A percentile compares a stretch with the other conserved stretches of the same genome.
These are phyloP conservation scores for Metallyticus violacea DNA, from an alignment of 2,888 invertebrate genomes.

Conservation along the genomic window DNA sequence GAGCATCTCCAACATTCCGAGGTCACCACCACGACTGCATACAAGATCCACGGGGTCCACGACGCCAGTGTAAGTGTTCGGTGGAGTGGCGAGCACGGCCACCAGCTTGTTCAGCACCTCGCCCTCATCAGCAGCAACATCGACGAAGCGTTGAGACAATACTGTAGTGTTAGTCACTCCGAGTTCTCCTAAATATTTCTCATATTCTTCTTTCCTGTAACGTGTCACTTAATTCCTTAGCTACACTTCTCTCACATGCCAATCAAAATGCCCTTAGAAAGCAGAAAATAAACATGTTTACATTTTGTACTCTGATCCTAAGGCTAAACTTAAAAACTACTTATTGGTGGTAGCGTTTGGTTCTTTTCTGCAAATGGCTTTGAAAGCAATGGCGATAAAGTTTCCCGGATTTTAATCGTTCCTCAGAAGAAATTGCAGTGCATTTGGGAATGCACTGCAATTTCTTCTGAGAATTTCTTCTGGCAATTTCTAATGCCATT, in stretches of 20 bases:
- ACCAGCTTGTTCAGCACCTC: conserved; percentile 42
- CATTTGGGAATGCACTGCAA: too few relatives aligned
- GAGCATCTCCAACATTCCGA: conserved; percentile 67
- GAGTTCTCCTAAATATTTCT: conserved; percentile 63
- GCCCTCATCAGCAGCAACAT: conserved; percentile 28
- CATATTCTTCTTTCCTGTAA: conserved; percentile 61
- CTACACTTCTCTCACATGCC: neutral
- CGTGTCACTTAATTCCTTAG: neutral
- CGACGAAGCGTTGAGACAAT: conserved; percentile 37
- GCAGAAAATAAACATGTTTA: too few relatives aligned
- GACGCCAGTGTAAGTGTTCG: conserved; percentile 78
- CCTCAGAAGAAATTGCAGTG: too few relatives aligned
- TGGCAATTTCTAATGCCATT: too few relatives aligned
- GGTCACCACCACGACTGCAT: conserved; percentile 69
- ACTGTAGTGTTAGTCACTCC: conserved; percentile 54
- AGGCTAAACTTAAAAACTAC: too few relatives aligned
- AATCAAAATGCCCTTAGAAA: neutral
- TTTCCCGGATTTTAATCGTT: too few relatives aligned
- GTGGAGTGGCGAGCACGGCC: conserved; percentile 70
- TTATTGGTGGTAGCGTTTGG: too few relatives aligned
- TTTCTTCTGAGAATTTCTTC: too few relatives aligned
- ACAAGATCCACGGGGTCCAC: conserved; percentile 62
- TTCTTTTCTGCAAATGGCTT: too few relatives aligned
- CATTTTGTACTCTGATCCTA: too few relatives aligned
- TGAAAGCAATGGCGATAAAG: too few relatives aligned